A percentile compares a stretch with the other conserved stretches of the same genome.
Conservation (phyloP, 2,113 vertebrate genomes). For the Trogon melanurus region DNA sequence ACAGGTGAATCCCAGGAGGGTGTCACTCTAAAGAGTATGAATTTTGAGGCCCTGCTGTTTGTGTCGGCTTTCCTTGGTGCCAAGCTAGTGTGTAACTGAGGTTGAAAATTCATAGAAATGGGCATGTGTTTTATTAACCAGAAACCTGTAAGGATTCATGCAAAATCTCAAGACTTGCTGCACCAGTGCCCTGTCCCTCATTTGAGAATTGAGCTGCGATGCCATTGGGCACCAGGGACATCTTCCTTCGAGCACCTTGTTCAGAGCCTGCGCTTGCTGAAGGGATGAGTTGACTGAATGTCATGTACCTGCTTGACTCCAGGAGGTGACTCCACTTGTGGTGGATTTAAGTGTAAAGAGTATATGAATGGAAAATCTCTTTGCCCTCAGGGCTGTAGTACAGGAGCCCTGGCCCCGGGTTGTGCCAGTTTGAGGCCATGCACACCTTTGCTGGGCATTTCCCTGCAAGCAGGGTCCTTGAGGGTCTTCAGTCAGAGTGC, state of each 20-base stretch:
- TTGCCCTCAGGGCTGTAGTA: background rate
- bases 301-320: background rate
- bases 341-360: background rate
- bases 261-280: background rate
- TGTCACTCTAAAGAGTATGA: background rate
- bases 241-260: background rate
- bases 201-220: background rate
- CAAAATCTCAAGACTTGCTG: background rate
- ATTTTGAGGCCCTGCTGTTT: background rate
- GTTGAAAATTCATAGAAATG: background rate
- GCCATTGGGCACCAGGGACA: background rate
- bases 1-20: background rate
- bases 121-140: background rate
- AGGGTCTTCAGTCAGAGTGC: background rate
- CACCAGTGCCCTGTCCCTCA: background rate
- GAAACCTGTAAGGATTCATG: background rate
- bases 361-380: background rate
- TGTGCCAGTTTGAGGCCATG: accelerated
- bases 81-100: background rate
- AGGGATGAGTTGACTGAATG: background rate
- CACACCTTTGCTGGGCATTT: background rate
- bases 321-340: background rate
- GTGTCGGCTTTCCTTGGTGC: background rate
- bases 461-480: background rate
- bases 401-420: background rate